Evolutionary conservation across 2,888 invertebrate species (phyloP).

Genomic region (Tetragonula carbonaria): DNA sequence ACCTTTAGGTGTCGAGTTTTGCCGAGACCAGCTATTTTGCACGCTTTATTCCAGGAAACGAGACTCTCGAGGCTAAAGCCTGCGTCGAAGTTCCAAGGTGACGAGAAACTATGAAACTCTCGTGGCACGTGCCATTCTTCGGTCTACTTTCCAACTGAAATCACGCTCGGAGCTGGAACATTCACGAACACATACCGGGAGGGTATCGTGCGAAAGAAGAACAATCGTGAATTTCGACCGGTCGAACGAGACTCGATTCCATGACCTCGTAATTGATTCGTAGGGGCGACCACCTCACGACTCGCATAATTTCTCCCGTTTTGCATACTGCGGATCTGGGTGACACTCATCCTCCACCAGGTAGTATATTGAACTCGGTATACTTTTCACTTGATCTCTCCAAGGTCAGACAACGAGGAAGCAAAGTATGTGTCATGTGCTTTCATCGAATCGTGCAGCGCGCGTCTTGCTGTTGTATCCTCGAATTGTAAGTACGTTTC

Average conservation of each 20-base stretch:
- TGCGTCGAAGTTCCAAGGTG: neutral
- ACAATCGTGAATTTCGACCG: neutral
- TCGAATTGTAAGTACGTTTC: neutral
- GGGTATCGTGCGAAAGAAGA: neutral
- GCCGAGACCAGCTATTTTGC: neutral
- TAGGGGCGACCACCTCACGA: neutral
- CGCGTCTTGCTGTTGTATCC: slow-evolving; percentile 12
- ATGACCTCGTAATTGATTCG: slow-evolving; percentile 1
- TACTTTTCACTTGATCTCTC: slow-evolving; percentile 60
- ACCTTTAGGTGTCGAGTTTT: neutral
- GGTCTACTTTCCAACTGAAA: slow-evolving; percentile 2
- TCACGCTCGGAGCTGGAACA: neutral
- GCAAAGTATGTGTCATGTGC: slow-evolving; percentile 12
- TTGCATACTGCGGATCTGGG: slow-evolving; percentile 38
- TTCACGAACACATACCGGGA: neutral
- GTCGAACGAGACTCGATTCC: neutral
- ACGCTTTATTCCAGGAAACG: neutral
- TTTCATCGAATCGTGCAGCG: slow-evolving; percentile 39
- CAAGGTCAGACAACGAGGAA: slow-evolving; percentile 51
- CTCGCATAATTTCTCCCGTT: slow-evolving; percentile 10
- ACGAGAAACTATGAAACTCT: neutral
- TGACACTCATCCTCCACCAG: slow-evolving; percentile 48
- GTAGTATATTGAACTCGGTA: slow-evolving; percentile 59
- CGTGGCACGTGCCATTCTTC: slow-evolving; percentile 19
- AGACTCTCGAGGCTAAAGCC: neutral